A percentile compares a stretch with the other conserved stretches of the same genome.
Evolutionary conservation across 2,888 invertebrate species (phyloP).

Genomic region (Melinopterus prodromus): DNA sequence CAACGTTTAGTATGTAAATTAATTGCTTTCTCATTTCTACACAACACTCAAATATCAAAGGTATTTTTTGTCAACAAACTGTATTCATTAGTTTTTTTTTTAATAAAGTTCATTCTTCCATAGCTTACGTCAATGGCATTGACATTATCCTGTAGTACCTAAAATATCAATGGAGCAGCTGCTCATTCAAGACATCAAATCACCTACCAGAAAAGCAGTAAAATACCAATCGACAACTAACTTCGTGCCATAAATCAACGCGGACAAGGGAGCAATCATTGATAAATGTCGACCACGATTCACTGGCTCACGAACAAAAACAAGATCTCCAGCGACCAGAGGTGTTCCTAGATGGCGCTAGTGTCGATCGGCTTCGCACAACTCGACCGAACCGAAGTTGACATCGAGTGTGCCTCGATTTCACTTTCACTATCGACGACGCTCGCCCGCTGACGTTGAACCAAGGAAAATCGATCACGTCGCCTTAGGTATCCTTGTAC

Average conservation of each 20-base stretch:
- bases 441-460: not conserved
- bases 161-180: too few relatives aligned
- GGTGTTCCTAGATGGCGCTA: not conserved
- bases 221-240: not conserved
- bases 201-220: not conserved
- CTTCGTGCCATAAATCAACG: not conserved
- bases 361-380: not conserved
- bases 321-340: not conserved
- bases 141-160: too few relatives aligned
- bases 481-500: not conserved
- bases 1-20: too few relatives aligned
- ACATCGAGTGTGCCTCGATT: not conserved
- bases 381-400: not conserved
- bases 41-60: too few relatives aligned
- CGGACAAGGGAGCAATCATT: not conserved
- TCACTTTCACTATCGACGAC: not conserved
- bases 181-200: not conserved
- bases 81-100: too few relatives aligned
- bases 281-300: not conserved
- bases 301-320: not conserved
- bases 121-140: too few relatives aligned
- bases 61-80: too few relatives aligned
- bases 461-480: not conserved
- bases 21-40: too few relatives aligned
- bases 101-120: too few relatives aligned